Evolutionary conservation across 1,140 invertebrate species (phyloP), one percentile per base, ranked within the genome.

Genomic region (Antheraea pernyi): DNA sequence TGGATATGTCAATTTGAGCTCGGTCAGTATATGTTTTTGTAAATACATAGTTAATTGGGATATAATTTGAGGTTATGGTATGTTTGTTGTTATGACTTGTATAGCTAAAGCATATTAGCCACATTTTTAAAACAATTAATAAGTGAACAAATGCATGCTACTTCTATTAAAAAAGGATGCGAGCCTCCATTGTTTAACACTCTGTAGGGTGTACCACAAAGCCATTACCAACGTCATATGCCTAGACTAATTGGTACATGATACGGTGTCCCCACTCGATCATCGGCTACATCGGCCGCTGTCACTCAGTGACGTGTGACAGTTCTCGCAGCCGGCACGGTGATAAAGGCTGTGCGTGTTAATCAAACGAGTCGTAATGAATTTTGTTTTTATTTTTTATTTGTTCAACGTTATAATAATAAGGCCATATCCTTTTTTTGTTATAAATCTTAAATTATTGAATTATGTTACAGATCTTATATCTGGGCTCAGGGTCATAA

Each of bases 311-410:
- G 67, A 62, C 69, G 67, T 65, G 53, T 64, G 73, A 68, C 58
- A 69, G 73, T 71, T 80, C 81, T 82, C 61, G 81, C 81, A 73
- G 72, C 68, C 62, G 62, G 77, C 78, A 77, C 77, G 74, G 72
- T 75, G 71, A 83, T 84, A 83, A 83, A 78, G 78, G 78, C 73
- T 73, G 71, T 71, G 70, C 76, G 76, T 83, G 81, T 79, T 22
- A 61, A 61, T 19, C 19, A 22, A 83, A 81, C 83, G 83, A 81
- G 74, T 70, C 69, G 78, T 84, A 84, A 83, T 83, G 80, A 83
- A 81, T 61, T 61, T 61, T 30, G 30, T 83, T 79, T 81, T 73
- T 75, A 65, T 72, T 42, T 42, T 69, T 79, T 60, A 53, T 59
- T 59, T 61, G 7, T 22, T 8, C 59, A 22, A 19, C 19, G 59